These are phyloP conservation scores for Criorhina ranunculi DNA, from an alignment of 2,888 invertebrate species.

Conservation along the genomic window DNA sequence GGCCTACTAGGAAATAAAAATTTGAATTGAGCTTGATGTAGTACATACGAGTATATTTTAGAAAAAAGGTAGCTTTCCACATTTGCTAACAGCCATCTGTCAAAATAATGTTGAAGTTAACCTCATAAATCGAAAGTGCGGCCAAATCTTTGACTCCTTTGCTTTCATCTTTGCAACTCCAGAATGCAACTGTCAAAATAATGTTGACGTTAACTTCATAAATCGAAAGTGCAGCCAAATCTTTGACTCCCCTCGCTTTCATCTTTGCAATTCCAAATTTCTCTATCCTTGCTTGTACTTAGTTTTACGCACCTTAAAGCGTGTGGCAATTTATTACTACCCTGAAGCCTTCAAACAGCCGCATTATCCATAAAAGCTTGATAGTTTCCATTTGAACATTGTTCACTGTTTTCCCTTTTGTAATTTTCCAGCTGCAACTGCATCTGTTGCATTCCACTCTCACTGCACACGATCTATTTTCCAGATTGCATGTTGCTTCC, in stretches of 20 bases:
- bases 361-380: constrained; percentile 46
- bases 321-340: constrained; percentile 24
- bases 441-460: constrained; percentile 41
- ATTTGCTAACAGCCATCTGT: no score
- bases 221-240: no score
- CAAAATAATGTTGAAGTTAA: no score
- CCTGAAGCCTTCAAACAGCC: constrained; percentile 56
- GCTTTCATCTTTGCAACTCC: not conserved
- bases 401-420: constrained; percentile 36
- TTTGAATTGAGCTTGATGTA: no score
- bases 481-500: constrained; percentile 18
- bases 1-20: no score
- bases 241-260: no score
- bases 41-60: no score
- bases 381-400: constrained; percentile 14
- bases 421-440: constrained; percentile 50
- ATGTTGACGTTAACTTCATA: no score
- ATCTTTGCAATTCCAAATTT: constrained; percentile 1
- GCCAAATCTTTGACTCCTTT: no score
- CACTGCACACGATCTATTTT: constrained; percentile 51
- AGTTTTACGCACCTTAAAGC: constrained; percentile 47
- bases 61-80: no score
- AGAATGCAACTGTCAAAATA: no score
- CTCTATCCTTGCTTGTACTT: constrained; percentile 9
- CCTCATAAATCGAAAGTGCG: no score